Base-by-base conservation (phyloP, 2,113 vertebrate species). In the Cranoglanis bouderius region DNA sequence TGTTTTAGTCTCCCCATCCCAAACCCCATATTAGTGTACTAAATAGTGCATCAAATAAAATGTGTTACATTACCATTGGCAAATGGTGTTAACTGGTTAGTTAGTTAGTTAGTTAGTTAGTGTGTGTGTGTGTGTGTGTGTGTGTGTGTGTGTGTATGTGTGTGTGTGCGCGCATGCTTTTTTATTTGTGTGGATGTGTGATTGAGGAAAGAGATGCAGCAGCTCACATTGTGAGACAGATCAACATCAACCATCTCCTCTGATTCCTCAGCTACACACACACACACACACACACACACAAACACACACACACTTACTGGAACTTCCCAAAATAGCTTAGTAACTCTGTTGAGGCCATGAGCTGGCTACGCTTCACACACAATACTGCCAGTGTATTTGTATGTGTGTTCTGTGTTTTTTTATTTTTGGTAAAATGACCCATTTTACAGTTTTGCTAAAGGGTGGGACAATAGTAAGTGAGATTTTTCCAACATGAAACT, bases 301-400 rank as follows among this genome's bases (percentile, higher is more conserved):
- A 65, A 55, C 46, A 74, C 84, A 74, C 32, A 51, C 84, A 38
- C 74, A n/a, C 38, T 43, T 77, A 75, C 72, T 78, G 72, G 72
- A 86, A 77, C 38, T 32, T 59, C 85, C 74, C 32, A 78, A 61
- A 78, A 86, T 77, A 86, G 72, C 70, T 59, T 49, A 70, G 14
- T 21, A 70, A 29, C 61, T 16, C 26, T 53, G 65, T 84, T 63
- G 32, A 84, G 82, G 35, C 82, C 40, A 84, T 65, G 40, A 49
- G 59, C 82, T 84, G 82, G 38, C 35, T 65, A n/a, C 49, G 7
- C 59, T 84, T 65, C 82, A 84, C 26, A 84, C 57, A 84, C 82
- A 84, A 65, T 84, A n/a, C 38, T 65, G 16, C 59, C 16, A 65
- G 59, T 84, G 51, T 82, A 46, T 32, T 32, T 59, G 78, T 82